phyloP scores from a whole-genome alignment of 1,140 invertebrate species.

The Sycophila sp. region DNA sequence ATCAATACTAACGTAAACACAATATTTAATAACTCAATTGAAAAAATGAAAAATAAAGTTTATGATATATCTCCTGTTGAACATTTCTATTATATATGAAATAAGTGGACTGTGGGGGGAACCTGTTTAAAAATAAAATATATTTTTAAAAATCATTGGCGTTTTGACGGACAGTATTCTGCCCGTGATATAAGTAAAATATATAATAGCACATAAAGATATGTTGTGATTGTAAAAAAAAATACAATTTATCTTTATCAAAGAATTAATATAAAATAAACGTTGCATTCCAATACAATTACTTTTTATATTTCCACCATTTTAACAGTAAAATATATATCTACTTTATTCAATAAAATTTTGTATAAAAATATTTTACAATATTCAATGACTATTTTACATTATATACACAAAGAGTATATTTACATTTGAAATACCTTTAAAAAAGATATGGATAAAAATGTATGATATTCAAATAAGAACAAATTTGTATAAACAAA shows the following conservation, averaged over 20 bases:
- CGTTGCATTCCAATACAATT: constrained; percentile 61
- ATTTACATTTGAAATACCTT: constrained; percentile 1
- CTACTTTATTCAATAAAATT: background rate
- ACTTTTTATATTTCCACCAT: constrained; percentile 40
- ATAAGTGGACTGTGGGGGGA: constrained; percentile 26
- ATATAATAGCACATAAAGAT: constrained; percentile 24
- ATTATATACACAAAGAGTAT: too few species aligned
- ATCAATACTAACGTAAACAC: constrained; percentile 5
- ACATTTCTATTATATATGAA: constrained; percentile 15
- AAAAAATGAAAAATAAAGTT: constrained; percentile 10
- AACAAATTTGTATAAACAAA: constrained; percentile 15
- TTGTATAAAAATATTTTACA: too few species aligned
- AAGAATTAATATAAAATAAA: constrained; percentile 59
- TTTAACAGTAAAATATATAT: background rate
- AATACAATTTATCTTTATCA: constrained; percentile 47
- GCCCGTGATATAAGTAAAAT: constrained; percentile 32
- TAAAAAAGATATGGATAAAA: too few species aligned
- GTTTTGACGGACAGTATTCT: constrained; percentile 20
- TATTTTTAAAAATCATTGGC: constrained; percentile 25
- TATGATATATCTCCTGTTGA: constrained; percentile 3
- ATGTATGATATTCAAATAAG: too few species aligned
- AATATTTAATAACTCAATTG: background rate
- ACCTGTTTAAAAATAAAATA: constrained; percentile 15
- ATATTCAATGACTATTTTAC: too few species aligned
- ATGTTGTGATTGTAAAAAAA: constrained; percentile 36